Base-by-base conservation (phyloP, 2,888 invertebrate species). In the Nectonema munidae region DNA sequence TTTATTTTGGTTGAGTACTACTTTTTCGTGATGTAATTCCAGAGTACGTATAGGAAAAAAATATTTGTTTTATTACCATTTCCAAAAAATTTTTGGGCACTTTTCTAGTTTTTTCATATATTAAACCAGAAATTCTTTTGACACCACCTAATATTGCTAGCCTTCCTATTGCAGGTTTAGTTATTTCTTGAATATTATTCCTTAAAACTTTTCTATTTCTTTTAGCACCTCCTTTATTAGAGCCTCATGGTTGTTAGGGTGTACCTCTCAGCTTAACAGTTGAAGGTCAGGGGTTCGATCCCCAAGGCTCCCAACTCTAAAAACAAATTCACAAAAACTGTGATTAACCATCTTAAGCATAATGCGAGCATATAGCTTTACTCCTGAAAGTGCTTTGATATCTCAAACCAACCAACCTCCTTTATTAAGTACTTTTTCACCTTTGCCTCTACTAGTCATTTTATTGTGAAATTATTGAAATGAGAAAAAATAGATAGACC, bases 391-490 rank as follows among this genome's bases (percentile, higher is more conserved):
- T n/a, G n/a, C n/a, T n/a, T n/a, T n/a, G n/a, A n/a, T n/a, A n/a
- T n/a, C n/a, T n/a, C n/a, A n/a, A n/a, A n/a, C n/a, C n/a, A n/a
- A n/a, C n/a, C n/a, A n/a, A n/a, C n/a, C n/a, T n/a, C n/a, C n/a
- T n/a, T n/a, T n/a, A n/a, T n/a, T 70, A 39, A 71, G 57, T 43
- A 70, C 69, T 57, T 71, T 69, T 39, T 68, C 68, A 50, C 69
- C 69, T 62, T 71, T 69, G 42, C 71, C 71, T 42, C 71, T 68
- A 43, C 71, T 71, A 52, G 70, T 68, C 71, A 71, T 71, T 13
- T 33, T 40, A 15, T 30, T 13, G 36, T 4, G 19, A 32, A 14
- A 11, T 32, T 32, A 11, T 11, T 13, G 4, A 9, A 25, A 6
- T 6, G n/a, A 16, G 6, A 37, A 6, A n/a, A 38, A 6, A n/a